These are phyloP conservation scores for Triplophysa siluroides DNA, from an alignment of 2,113 vertebrate species.

Conservation along the genomic window DNA sequence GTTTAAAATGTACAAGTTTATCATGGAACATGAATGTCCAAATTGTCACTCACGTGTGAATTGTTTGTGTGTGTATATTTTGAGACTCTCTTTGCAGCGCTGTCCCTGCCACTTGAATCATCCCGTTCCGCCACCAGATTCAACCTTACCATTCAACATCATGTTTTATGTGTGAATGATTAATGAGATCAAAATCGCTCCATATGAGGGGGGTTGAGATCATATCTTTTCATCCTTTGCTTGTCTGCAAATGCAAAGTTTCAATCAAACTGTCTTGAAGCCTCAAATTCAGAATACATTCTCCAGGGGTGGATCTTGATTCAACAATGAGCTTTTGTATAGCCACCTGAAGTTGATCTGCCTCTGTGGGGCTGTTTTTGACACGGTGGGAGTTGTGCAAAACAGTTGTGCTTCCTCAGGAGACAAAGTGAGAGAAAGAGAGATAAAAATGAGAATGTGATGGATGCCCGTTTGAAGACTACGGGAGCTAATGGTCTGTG, in stretches of 20 bases:
- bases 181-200: no score
- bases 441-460: conserved; percentile 16
- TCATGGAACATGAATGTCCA: no score
- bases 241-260: background rate
- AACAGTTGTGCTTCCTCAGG: background rate
- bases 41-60: no score
- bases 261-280: conserved; percentile 20
- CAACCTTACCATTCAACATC: no score
- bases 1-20: no score
- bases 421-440: background rate
- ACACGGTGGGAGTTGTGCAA: background rate
- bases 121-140: no score
- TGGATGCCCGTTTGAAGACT: background rate
- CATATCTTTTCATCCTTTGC: background rate
- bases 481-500: conserved; percentile 15
- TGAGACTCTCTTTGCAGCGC: no score
- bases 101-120: no score
- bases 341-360: background rate
- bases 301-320: conserved; percentile 24
- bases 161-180: no score
- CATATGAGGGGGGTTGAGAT: background rate
- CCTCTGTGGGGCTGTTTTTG: background rate
- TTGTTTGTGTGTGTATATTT: no score
- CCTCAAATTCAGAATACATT: conserved; percentile 22
- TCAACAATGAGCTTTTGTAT: conserved; percentile 3